phyloP scores from a whole-genome alignment of 2,113 vertebrate species.

The Elephas maximus region DNA sequence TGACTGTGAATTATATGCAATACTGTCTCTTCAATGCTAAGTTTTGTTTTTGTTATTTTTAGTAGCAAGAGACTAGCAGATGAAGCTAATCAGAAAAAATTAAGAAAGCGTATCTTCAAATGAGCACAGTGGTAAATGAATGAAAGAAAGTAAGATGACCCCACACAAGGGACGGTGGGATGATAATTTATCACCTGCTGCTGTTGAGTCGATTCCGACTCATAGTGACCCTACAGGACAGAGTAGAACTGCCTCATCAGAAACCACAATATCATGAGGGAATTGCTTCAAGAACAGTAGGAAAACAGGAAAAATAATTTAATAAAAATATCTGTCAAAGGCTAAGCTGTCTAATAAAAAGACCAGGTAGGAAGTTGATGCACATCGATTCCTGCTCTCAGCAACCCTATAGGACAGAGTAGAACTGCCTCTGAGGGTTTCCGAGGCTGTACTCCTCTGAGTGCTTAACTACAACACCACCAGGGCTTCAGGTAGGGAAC shows the following conservation, averaged over 20 bases:
- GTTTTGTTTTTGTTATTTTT: background rate
- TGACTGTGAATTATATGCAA: background rate
- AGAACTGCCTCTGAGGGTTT: background rate
- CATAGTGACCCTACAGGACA: too few relatives aligned
- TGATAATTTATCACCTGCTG: background rate
- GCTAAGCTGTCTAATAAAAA: constrained; percentile 41
- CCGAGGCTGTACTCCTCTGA: background rate
- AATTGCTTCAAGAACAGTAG: background rate
- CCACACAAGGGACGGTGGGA: background rate
- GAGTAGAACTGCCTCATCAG: too few relatives aligned
- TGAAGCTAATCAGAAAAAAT: background rate
- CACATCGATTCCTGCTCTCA: background rate
- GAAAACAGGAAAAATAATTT: constrained; percentile 9
- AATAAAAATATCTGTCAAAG: constrained; percentile 18
- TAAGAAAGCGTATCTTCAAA: background rate
- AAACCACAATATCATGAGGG: background rate
- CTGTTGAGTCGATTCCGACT: too few relatives aligned
- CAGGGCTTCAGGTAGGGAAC: background rate
- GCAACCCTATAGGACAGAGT: background rate
- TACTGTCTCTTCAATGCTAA: background rate
- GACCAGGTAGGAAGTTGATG: background rate
- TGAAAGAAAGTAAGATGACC: constrained; percentile 4
- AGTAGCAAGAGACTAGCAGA: background rate
- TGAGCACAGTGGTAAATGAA: background rate
- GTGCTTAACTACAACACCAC: background rate